Evolutionary conservation across 2,113 vertebrate species (phyloP), one percentile per base, ranked within the genome.

Genomic region (Paracanthobrama guichenoti): DNA sequence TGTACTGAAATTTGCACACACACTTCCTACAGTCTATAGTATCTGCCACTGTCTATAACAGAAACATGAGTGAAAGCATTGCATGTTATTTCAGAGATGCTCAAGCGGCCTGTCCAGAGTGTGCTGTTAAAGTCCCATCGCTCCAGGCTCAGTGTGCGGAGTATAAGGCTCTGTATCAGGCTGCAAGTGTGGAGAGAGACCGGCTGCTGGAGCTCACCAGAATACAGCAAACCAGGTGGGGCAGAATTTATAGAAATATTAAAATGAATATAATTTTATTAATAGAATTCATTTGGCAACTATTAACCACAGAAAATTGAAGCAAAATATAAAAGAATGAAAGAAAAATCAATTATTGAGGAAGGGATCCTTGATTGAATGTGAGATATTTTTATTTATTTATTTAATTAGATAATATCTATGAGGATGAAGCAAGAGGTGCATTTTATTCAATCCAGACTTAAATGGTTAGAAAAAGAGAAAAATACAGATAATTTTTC

Each of bases 211-310:
- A 96, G 62, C 90, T 96, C 84, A 89, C 96, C 86, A 78, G 91
- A 9, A 73, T 92, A 75, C 93, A 96, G 60, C 95, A 96, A 91
- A 90, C 84, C 90, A 96, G 95, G 96, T 96, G 92, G 26, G 44
- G 46, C 20, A 73, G 2, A 48, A 73, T 10, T 10, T 1, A 13
- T 16, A 46, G 44, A 11, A 35, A 35, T 35, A 35, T 35, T 4
- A 35, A 2, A 35, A 3, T 35, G 3, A 3, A 4, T 35, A 35
- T 4, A 3, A 4, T 35, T 35, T 2, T 35, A 35, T 35, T 35
- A 0, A 35, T 35, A 35, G 0, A 35, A 35, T 35, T 35, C 66
- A 39, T 22, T 39, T 22, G 18, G 16, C 2, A 48, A 13, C 11
- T 12, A 8, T 67, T 39, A 48, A 48, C 31, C 18, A 48, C 10